These are phyloP conservation scores for Mactra quadrangularis DNA, from an alignment of 1,140 invertebrate genomes.

Conservation along the genomic window DNA sequence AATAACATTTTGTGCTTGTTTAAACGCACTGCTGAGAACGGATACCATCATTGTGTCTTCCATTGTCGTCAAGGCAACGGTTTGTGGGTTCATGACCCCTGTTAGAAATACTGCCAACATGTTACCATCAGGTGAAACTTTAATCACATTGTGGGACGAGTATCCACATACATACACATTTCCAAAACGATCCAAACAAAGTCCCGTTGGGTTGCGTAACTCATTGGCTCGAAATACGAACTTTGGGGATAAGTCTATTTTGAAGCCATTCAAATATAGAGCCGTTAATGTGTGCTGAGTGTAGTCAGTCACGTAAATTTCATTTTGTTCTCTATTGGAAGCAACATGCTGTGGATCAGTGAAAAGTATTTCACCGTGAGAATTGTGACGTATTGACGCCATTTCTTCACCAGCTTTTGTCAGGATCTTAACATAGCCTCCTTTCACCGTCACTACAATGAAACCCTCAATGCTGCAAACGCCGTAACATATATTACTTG, in stretches of 20 bases:
- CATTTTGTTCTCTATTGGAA: conserved; percentile 47
- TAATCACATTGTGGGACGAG: conserved; percentile 49
- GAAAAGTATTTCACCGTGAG: conserved; percentile 48
- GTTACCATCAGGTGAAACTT: conserved; percentile 38
- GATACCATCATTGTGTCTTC: conserved; percentile 47
- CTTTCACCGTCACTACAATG: conserved; percentile 55
- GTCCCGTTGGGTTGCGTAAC: conserved; percentile 54
- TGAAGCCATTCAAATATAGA: conserved; percentile 22
- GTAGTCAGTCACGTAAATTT: conserved; percentile 55
- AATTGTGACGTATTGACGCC: conserved; percentile 49
- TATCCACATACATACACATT: conserved; percentile 50
- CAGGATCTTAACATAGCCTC: conserved; percentile 54
- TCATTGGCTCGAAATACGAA: conserved; percentile 57
- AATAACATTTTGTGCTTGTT: conserved; percentile 55
- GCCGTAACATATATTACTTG: conserved; percentile 59
- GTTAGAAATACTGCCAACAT: conserved; percentile 32
- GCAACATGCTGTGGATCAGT: conserved; percentile 49
- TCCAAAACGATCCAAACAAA: conserved; percentile 39
- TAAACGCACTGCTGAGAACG: conserved; percentile 2
- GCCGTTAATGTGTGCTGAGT: conserved; percentile 42
- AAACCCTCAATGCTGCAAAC: conserved; percentile 45
- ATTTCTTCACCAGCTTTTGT: conserved; percentile 58
- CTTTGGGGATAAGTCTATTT: conserved; percentile 53
- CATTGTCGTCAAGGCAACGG: conserved; percentile 35
- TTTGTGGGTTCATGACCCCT: conserved; percentile 53